These are phyloP conservation scores for Lamellibrachia columna DNA, from an alignment of 2,888 invertebrate genomes.

Conservation along the genomic window DNA sequence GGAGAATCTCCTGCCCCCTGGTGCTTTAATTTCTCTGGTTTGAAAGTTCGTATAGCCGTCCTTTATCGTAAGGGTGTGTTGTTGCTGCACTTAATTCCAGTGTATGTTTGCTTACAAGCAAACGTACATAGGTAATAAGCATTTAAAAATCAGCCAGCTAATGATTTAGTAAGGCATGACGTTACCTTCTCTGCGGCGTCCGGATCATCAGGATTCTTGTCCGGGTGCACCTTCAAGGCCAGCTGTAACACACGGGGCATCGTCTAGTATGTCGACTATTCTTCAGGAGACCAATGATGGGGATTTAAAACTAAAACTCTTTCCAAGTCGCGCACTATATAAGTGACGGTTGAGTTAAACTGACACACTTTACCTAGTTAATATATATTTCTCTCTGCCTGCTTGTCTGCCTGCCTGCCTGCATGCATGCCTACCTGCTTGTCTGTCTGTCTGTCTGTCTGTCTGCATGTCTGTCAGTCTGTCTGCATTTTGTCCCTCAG, in stretches of 20 bases:
- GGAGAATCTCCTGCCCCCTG: too few species aligned
- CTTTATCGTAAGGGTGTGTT: neutral
- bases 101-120: neutral
- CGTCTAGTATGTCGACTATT: neutral
- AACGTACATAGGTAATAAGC: neutral
- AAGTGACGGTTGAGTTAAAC: too few species aligned
- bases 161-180: neutral
- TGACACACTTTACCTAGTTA: too few species aligned
- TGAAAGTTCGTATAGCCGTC: too few species aligned
- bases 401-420: too few species aligned
- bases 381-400: too few species aligned
- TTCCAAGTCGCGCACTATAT: too few species aligned
- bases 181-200: slow-evolving; percentile 90
- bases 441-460: too few species aligned
- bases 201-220: slow-evolving; percentile 95
- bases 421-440: too few species aligned
- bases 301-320: neutral
- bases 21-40: too few species aligned
- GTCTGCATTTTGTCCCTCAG: too few species aligned
- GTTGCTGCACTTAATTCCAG: neutral
- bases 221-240: slow-evolving; percentile 68
- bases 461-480: too few species aligned
- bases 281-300: neutral
- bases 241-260: slow-evolving; percentile 49
- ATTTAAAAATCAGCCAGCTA: neutral